Evolutionary conservation across 2,797 vertebrate genomes (phyloP), one percentile per base, ranked within the genome.

Genomic region (Argentina silus): DNA sequence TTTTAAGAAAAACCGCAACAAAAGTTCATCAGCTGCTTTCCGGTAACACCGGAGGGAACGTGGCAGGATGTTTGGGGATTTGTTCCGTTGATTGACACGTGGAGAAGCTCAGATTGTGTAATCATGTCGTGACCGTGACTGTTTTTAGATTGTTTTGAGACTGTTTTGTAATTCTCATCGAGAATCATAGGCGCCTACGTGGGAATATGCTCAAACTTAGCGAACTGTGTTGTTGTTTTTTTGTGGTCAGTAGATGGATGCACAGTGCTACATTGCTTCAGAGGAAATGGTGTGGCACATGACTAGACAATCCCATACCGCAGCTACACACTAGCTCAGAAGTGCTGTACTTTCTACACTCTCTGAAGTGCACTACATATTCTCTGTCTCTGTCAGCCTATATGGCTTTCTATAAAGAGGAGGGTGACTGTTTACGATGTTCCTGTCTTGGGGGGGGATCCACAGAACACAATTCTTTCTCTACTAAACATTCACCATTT

Each of bases 221-320:
- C 44, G 19, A 61, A 48, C 66, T 55, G 81, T 82, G 83, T 84
- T 85, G 79, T 48, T 81, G 75, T 78, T 79, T 65, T 77, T 79
- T 65, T 77, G 70, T 74, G 76, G 76, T 80, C 47, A 57, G 76
- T 27, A 2, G 69, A 73, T 47, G 0, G 64, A 74, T 77, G 66
- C 51, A 50, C 45, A 70, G 44, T 10, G 74, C 23, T 45, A 77
- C 73, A 55, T 15, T 19, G 15, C 56, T 14, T n/a, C 50, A 51
- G 17, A 70, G 45, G 60, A 43, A 67, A 21, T 51, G 36, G 56
- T 42, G 67, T 19, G 19, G 7, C 19, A 48, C 43, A 48, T 45
- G 19, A 23, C 27, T 11, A 59, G 56, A 8, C 19, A 36, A 36
- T 36, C 27, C 27, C 27, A 36, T 2, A 36, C 27, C 27, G 27